Base-by-base conservation (phyloP, 1,140 invertebrate species). In the Radopholus similis region DNA sequence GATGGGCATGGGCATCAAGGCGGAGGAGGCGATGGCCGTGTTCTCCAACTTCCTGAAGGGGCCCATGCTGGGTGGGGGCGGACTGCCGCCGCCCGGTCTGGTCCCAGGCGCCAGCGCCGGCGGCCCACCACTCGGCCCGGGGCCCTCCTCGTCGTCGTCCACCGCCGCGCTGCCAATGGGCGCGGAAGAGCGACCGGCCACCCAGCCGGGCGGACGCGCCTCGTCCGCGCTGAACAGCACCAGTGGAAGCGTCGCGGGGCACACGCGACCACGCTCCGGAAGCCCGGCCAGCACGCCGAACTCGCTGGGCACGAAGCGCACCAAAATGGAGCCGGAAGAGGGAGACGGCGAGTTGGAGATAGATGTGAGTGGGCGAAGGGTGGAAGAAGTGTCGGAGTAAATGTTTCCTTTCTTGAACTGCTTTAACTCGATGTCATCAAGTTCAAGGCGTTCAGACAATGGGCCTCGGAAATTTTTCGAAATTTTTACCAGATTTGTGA, bases 271-370 rank as follows among this genome's bases (percentile, higher is more conserved):
- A 26, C 30, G 62, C 26, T 64, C 62, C 1, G 56, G 64, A 1
- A 64, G 60, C 28, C 60, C 55, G n/a, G 40, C 44, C n/a, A 35
- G 35, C 30, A 55, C 66, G 21, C 63, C 47, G 18, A 51, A 47
- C 40, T 68, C 64, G 15, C 54, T 30, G 58, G 35, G 47, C 23
- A 65, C 72, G 13, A 79, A 82, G 63, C 65, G 70, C 38, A 37
- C 72, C 0, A 83, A 81, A 54, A 11, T 69, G n/a, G 78, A 80
- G 59, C 47, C 54, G 11, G 73, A 83, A 23, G 80, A 83, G 13
- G 64, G 53, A 9, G 78, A 80, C 40, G 79, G 72, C 37, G 78
- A 81, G 13, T 62, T 81, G 64, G 78, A 83, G 59, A 82, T 81
- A 37, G 78, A 81, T 54, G 78, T 81, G 8, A 2, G 21, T 47